A percentile compares a stretch with the other conserved stretches of the same genome.
Conservation (phyloP, 2,888 invertebrate genomes). For the Pantelozetes paolii region DNA sequence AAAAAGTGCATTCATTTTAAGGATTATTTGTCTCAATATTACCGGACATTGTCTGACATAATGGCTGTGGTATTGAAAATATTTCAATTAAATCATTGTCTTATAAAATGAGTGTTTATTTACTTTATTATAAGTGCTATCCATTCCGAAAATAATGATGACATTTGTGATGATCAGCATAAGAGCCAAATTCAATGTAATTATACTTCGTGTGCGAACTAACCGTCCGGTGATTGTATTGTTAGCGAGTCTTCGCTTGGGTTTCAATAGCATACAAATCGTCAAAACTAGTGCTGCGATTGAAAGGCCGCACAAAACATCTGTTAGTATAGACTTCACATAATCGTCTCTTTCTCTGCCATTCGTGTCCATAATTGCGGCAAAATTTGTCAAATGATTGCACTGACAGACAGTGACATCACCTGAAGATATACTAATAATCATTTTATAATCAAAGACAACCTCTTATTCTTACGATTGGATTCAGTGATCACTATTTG, state of each 20-base stretch:
- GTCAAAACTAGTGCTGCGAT: constrained; percentile 41
- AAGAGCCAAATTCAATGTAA: constrained; percentile 43
- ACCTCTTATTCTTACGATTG: constrained; percentile 42
- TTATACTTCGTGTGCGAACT: background rate
- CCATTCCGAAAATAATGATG: constrained; percentile 39
- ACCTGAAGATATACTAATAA: background rate
- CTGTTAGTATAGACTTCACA: constrained; percentile 36
- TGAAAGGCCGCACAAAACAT: constrained; percentile 41
- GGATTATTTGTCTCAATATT: no score
- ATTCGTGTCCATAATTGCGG: constrained; percentile 48
- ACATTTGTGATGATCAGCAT: constrained; percentile 43
- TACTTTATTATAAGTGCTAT: constrained; percentile 8
- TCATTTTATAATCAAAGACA: constrained; percentile 42
- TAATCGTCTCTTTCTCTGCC: constrained; percentile 40
- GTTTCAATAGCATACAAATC: constrained; percentile 39
- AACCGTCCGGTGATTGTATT: constrained; percentile 31
- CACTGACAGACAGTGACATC: constrained; percentile 47
- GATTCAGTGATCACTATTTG: constrained; percentile 37
- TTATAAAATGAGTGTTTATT: background rate
- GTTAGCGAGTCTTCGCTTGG: constrained; percentile 38
- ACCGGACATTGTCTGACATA: constrained; percentile 42
- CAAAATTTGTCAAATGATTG: constrained; percentile 48
- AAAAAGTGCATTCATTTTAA: no score
- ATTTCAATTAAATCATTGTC: background rate
- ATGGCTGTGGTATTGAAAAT: constrained; percentile 3